Conservation (phyloP, 37 sponge, comb jelly and placozoan species). For the Chondrosia reniformis region DNA sequence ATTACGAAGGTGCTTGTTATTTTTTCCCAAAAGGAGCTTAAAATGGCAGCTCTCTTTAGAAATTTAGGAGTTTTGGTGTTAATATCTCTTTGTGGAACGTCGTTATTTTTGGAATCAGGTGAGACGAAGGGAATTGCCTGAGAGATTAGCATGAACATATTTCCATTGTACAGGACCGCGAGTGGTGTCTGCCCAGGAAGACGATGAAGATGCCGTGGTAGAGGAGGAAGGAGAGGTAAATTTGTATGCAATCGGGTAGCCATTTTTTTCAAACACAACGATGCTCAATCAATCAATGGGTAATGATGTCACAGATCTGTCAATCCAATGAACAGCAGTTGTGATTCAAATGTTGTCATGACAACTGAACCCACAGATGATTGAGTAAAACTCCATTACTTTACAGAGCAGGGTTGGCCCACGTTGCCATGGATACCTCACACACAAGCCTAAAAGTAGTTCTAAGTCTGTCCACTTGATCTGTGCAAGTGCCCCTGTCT, state of each 20-base stretch:
- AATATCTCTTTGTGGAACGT: background rate
- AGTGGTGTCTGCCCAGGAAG: slow-evolving; percentile 8
- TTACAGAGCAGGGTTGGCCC: too few species aligned
- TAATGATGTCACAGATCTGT: slow-evolving; percentile 15
- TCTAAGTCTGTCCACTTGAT: too few species aligned
- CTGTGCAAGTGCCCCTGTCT: too few species aligned
- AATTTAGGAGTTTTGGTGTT: background rate
- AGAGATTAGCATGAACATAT: background rate
- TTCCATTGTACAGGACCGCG: background rate
- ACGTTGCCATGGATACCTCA: too few species aligned
- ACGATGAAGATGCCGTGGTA: slow-evolving; percentile 22
- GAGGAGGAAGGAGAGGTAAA: slow-evolving; percentile 29
- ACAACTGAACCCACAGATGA: too few species aligned
- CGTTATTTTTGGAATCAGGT: background rate
- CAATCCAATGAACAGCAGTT: slow-evolving; percentile 26
- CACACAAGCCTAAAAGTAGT: too few species aligned
- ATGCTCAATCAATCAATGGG: slow-evolving; percentile 34
- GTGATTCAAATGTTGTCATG: too few species aligned
- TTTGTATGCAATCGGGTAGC: slow-evolving; percentile 21
- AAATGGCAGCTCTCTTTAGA: background rate
- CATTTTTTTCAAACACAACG: slow-evolving; percentile 10
- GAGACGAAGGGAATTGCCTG: background rate
- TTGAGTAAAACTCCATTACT: too few species aligned
- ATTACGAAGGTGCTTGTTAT: too few species aligned
- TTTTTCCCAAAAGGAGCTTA: too few species aligned